These are phyloP conservation scores for Strix aluco DNA, from an alignment of 2,113 vertebrate species.

Conservation along the genomic window DNA sequence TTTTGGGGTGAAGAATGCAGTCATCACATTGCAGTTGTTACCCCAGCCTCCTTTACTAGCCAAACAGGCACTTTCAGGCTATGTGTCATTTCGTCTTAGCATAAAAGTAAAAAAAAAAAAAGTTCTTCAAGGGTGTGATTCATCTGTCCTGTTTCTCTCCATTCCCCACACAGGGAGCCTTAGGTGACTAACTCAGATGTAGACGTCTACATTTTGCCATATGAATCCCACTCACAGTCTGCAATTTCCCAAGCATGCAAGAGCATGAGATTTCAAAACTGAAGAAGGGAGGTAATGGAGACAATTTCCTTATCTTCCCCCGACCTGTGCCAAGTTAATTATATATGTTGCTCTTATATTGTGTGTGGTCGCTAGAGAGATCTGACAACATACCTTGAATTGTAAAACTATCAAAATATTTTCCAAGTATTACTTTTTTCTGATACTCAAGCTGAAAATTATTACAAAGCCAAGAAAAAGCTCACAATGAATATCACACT, in stretches of 20 bases:
- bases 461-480: background rate
- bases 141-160: conserved; percentile 61
- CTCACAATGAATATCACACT: background rate
- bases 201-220: conserved; percentile 51
- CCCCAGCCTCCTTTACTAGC: background rate
- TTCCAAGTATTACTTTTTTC: background rate
- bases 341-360: background rate
- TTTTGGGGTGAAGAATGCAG: background rate
- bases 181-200: conserved; percentile 59
- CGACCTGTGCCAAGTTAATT: background rate
- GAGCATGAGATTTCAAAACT: conserved; percentile 21
- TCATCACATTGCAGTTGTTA: background rate
- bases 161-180: conserved; percentile 40
- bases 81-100: conserved; percentile 6
- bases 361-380: background rate
- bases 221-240: conserved; percentile 65
- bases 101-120: conserved; percentile 31
- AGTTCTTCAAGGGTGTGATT: conserved; percentile 48
- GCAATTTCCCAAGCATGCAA: background rate
- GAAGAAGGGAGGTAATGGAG: background rate
- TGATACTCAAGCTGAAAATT: background rate
- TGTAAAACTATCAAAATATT: conserved; percentile 29
- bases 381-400: conserved; percentile 6
- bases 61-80: background rate
- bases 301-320: background rate